Evolutionary conservation across 2,797 vertebrate genomes (phyloP).

Genomic region (Chrysocyon brachyurus): DNA sequence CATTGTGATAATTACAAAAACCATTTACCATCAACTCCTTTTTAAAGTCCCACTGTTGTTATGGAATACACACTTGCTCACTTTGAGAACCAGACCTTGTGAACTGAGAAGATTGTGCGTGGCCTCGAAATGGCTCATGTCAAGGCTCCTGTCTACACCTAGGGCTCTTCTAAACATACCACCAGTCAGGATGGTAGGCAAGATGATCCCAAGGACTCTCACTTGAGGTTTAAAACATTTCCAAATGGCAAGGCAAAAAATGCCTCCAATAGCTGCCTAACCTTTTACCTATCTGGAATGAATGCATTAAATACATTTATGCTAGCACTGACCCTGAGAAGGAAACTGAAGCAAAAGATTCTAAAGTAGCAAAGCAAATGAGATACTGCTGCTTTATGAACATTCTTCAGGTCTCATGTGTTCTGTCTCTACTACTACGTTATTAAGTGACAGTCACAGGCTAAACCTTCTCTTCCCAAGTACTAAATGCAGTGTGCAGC

Average conservation of each 20-base stretch:
- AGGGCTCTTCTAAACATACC: neutral
- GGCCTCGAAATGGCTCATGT: neutral
- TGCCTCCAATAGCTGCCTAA: neutral
- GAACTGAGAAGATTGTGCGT: neutral
- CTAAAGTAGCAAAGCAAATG: conserved; percentile 35
- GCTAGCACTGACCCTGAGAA: neutral
- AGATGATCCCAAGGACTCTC: conserved; percentile 26
- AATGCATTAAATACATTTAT: conserved; percentile 1
- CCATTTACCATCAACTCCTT: conserved; percentile 34
- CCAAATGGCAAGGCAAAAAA: conserved; percentile 59
- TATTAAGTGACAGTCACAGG: neutral
- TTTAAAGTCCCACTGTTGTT: conserved; percentile 5
- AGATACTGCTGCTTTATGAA: neutral
- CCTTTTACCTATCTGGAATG: conserved; percentile 4
- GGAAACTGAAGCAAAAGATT: neutral
- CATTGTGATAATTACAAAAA: conserved; percentile 13
- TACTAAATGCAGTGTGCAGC: neutral
- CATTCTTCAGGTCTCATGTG: neutral
- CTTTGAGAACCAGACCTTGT: neutral
- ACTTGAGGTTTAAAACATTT: conserved; percentile 1
- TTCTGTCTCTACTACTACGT: neutral
- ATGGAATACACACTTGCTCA: neutral
- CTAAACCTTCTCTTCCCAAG: neutral
- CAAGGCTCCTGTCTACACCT: neutral
- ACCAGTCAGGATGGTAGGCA: neutral